Evolutionary conservation across 2,113 vertebrate species (phyloP), one percentile per base, ranked within the genome.

Genomic region (Polyodon spathula): DNA sequence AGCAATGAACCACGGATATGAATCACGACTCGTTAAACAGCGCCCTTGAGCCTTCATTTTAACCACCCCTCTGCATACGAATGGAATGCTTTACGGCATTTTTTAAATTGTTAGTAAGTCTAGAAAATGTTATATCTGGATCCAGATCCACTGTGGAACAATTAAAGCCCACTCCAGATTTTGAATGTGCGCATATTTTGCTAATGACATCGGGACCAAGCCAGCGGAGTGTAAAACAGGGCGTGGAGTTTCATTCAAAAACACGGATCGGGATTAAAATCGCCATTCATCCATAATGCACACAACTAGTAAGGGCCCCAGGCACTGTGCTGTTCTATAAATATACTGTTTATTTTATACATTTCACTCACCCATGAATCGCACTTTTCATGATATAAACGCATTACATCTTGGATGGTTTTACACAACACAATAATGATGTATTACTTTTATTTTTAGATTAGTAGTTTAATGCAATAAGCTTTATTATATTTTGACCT

Each of bases 231-330:
- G 8, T 11, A 63, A 63, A 37, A 57, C 54, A 9, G 11, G 62
- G 44, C 37, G 16, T 40, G n/a, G 62, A 63, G n/a, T 58, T 58
- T 63, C 62, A 63, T 63, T 63, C 54, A 63, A 63, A 51, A 16
- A 41, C 14, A 52, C 27, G 62, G 54, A 63, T 41, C 44, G 62
- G 56, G 56, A 37, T 39, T 40, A 8, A 8, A 6, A 6, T 41
- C 15, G 10, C 44, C 62, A 63, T 63, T 63, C 62, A 63, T 63
- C 54, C 55, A 46, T 42, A 50, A 40, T 9, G 46, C 62, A 43
- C 62, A 50, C 37, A 54, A 58, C 39, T 44, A n/a, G 53, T n/a
- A 7, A 11, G 56, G 14, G 42, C 62, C 10, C 54, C 43, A 43
- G 43, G 46, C 54, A 10, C 55, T 5, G 39, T 38, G 14, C n/a